Conservation (phyloP, 2,797 vertebrate species). For the Bufotes viridis region DNA sequence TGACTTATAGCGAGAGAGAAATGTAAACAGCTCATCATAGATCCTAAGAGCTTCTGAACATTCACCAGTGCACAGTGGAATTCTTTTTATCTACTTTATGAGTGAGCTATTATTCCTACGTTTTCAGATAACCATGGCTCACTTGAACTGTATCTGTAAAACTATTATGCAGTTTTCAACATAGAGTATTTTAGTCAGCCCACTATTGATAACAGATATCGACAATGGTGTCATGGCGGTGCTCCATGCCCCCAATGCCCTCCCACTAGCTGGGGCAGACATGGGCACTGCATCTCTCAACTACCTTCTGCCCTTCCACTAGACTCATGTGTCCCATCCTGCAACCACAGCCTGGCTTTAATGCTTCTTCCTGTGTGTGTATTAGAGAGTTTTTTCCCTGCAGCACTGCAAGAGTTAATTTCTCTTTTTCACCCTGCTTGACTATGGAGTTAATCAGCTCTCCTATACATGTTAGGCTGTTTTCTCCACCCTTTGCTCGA, state of each 20-base stretch:
- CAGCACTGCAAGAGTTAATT: too few species aligned
- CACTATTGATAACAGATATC: neutral
- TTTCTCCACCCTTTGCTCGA: too few species aligned
- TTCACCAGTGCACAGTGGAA: neutral
- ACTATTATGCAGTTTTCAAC: slow-evolving; percentile 1
- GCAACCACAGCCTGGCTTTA: too few species aligned
- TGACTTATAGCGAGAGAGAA: neutral
- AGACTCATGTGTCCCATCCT: too few species aligned
- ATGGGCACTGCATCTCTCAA: neutral
- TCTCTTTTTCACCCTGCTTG: too few species aligned
- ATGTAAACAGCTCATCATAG: slow-evolving; percentile 20
- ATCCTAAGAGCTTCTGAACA: slow-evolving; percentile 6
- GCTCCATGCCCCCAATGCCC: too few species aligned
- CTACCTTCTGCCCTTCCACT: too few species aligned
- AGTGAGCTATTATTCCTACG: slow-evolving; percentile 31
- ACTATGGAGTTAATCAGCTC: too few species aligned
- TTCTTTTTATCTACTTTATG: slow-evolving; percentile 37
- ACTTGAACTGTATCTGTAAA: slow-evolving; percentile 17
- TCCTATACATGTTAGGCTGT: too few species aligned
- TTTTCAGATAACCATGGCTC: slow-evolving; percentile 7
- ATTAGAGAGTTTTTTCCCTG: too few species aligned
- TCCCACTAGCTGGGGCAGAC: neutral
- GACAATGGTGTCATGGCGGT: too few species aligned
- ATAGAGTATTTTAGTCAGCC: neutral
- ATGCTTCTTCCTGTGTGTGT: too few species aligned